A percentile compares a stretch with the other conserved stretches of the same genome.
Conservation (phyloP, 2,888 invertebrate species). For the Sarcophaga caerulescens region DNA sequence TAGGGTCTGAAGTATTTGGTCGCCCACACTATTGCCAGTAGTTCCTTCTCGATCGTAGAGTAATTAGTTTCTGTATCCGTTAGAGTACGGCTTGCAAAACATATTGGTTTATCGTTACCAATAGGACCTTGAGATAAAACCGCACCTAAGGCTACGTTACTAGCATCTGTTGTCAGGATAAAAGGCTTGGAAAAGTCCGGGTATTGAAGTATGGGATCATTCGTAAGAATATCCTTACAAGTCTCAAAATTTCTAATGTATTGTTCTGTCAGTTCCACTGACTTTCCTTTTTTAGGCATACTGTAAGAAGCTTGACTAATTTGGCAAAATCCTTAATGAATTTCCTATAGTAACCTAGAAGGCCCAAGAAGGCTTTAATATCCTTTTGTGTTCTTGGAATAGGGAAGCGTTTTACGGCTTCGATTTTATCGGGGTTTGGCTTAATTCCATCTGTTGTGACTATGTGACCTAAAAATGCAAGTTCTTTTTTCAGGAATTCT, state of each 20-base stretch:
- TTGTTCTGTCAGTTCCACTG: not conserved
- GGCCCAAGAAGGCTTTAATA: not conserved
- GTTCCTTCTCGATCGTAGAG: too few species aligned
- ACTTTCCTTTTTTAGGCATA: slow-evolving; percentile 51
- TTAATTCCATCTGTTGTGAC: not conserved
- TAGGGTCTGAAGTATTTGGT: slow-evolving; percentile 10
- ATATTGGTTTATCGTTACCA: not conserved
- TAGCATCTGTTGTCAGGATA: too few species aligned
- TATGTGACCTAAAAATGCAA: slow-evolving; percentile 13
- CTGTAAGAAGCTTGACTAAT: slow-evolving; percentile 50
- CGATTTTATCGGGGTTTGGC: slow-evolving; percentile 24
- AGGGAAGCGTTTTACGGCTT: slow-evolving; percentile 11
- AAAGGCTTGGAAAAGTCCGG: too few species aligned
- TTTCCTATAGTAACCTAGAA: slow-evolving; percentile 53
- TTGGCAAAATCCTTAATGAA: slow-evolving; percentile 47
- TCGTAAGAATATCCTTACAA: slow-evolving; percentile 55
- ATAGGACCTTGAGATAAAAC: too few species aligned
- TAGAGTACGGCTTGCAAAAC: not conserved
- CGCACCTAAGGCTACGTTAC: too few species aligned
- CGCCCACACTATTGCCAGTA: slow-evolving; percentile 7
- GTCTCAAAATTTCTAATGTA: slow-evolving; percentile 52
- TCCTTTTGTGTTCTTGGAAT: not conserved
- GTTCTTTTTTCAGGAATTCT: not conserved
- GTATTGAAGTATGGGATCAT: too few species aligned
- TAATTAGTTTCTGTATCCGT: too few species aligned